Conservation (phyloP, 2,797 vertebrate species). For the Netta rufina region DNA sequence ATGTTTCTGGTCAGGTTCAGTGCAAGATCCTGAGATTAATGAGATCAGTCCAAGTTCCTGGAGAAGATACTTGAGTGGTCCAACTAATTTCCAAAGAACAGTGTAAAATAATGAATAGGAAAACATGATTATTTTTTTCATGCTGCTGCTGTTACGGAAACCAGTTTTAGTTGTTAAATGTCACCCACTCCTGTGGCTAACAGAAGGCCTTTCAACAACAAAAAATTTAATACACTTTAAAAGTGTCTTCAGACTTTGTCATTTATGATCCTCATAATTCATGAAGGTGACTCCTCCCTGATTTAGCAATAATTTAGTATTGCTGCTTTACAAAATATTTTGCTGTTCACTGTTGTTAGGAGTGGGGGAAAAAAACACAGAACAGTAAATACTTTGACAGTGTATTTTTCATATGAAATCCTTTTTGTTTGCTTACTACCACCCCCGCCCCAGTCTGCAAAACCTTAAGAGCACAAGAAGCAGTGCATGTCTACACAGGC, state of each 20-base stretch:
- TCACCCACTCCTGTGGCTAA: background rate
- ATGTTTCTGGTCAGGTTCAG: constrained; percentile 72
- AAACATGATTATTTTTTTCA: constrained; percentile 45
- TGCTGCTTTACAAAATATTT: background rate
- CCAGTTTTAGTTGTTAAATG: background rate
- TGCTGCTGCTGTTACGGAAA: constrained; percentile 60
- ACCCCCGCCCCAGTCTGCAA: background rate
- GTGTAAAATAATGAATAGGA: constrained; percentile 54
- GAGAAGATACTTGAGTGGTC: constrained; percentile 52
- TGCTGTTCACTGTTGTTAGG: background rate
- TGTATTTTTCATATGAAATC: background rate
- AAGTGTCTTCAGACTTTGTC: background rate
- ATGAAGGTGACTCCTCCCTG: background rate
- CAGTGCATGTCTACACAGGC: constrained; percentile 22
- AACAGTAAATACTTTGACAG: background rate
- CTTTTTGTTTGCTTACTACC: background rate
- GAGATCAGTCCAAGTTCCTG: constrained; percentile 66
- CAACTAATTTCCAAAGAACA: constrained; percentile 70
- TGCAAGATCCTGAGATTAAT: background rate
- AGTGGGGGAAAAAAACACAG: background rate
- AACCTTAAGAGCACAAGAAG: background rate
- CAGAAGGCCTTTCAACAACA: background rate
- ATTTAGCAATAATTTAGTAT: background rate
- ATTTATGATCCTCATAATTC: background rate
- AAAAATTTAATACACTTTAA: background rate